A percentile compares a stretch with the other conserved stretches of the same genome.
These are phyloP conservation scores for Cephalopachus bancanus DNA, from an alignment of 2,797 vertebrate genomes.

Conservation along the genomic window DNA sequence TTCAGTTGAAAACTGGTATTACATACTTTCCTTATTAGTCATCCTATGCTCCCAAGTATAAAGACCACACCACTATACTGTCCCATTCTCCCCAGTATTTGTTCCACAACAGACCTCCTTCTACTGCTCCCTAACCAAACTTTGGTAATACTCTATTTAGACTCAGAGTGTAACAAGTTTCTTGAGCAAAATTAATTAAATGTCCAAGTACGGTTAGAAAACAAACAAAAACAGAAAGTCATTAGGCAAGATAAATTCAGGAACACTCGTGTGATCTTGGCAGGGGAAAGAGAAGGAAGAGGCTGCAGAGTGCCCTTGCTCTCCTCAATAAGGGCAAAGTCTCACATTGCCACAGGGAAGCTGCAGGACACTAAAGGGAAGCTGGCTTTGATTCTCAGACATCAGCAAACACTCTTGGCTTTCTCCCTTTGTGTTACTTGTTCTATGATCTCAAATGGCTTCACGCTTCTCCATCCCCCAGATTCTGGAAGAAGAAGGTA, in stretches of 20 bases:
- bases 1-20: not conserved
- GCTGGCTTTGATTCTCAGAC: not conserved
- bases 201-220: not conserved
- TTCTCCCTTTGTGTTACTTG: not conserved
- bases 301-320: not conserved
- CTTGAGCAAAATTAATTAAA: not conserved
- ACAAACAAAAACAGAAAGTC: not conserved
- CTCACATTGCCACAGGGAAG: not conserved
- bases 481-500: not conserved
- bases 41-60: not conserved
- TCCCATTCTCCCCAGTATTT: not conserved
- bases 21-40: not conserved
- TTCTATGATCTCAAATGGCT: not conserved
- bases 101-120: not conserved
- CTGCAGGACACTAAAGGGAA: too few relatives aligned
- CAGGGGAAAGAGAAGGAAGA: accelerated
- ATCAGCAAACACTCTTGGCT: not conserved
- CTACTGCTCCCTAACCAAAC: not conserved
- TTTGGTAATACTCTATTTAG: not conserved
- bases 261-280: not conserved
- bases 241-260: not conserved
- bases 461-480: not conserved
- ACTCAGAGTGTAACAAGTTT: not conserved
- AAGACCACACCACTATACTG: accelerated
- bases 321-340: not conserved